Base-by-base conservation (phyloP, 2,113 vertebrate species). In the Cebus imitator region DNA sequence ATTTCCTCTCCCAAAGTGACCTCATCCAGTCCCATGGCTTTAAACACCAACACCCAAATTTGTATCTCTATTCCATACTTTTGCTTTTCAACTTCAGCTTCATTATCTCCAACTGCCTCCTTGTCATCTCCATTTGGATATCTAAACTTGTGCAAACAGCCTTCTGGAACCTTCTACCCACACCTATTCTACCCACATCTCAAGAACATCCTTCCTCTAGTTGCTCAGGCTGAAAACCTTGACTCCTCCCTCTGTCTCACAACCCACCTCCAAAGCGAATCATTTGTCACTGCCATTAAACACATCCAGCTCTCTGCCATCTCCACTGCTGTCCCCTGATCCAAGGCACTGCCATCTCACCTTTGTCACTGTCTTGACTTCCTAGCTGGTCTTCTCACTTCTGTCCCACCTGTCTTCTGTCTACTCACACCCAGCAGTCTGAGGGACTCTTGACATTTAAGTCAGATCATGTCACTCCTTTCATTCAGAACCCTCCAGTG, bases 1-100 rank as follows among this genome's bases (percentile, higher is more conserved):
- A 6, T 75, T 30, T 93, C 48, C 83, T 80, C 89, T 97, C 79
- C 86, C 91, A 89, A 17, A 58, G 83, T 97, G 96, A 95, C 75
- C 79, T 97, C 97, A 97, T 87, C 43, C 79, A 70, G 75, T 52
- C 43, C 79, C 25, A 27, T 5, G 55, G 75, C 48, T 93, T 85
- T 43, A 87, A 55, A 85, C 40, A 83, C 55, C 37, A 89, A 87
- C 92, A 92, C 79, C 91, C 95, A 88, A 45, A 23, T 72, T 80
- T 52, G 10, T 20, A 68, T 37, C 58, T 90, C 55, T 13, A 70
- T 50, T 48, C 76, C 12, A n/a, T 64, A 40, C 75, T 86, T 95
- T n/a, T 94, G 50, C 30, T 76, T 40, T 45, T 27, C 23, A 83
- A 76, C 11, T 52, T 40, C 43, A 86, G 48, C 17, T 85, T 88